Evolutionary conservation across 2,797 vertebrate species (phyloP).

Genomic region (Acestrorhynchus altus): DNA sequence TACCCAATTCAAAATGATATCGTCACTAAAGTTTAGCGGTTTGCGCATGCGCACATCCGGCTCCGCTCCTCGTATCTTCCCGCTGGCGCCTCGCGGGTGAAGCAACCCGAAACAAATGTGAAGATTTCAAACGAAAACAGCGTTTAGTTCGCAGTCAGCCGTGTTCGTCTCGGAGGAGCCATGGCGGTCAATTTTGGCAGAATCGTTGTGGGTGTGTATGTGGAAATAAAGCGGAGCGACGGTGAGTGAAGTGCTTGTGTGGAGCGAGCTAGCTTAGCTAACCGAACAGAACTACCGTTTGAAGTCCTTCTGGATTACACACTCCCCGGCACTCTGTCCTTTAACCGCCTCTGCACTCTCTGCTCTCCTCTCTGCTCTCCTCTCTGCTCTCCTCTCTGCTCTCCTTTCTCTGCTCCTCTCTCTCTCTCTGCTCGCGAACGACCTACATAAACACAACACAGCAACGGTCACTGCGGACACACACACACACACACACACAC

Average conservation of each 20-base stretch:
- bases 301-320: too few species aligned
- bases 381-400: constrained; percentile 22
- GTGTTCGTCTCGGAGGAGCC: constrained; percentile 63
- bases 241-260: constrained; percentile 80
- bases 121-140: constrained; percentile 55
- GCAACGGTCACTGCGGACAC: constrained; percentile 33
- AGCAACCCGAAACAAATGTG: constrained; percentile 60
- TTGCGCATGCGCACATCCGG: constrained; percentile 46
- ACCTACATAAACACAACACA: constrained; percentile 31
- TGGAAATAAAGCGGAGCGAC: constrained; percentile 97
- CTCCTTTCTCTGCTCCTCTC: background rate
- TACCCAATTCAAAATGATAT: background rate
- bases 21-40: constrained; percentile 34
- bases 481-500: too few species aligned
- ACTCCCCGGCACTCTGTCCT: too few species aligned
- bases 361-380: too few species aligned
- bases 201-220: constrained; percentile 92
- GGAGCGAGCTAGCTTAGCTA: constrained; percentile 22
- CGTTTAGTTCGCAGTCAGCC: background rate
- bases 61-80: constrained; percentile 39
- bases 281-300: constrained; percentile 2
- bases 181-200: constrained; percentile 93
- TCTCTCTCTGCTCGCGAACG: constrained; percentile 30
- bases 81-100: constrained; percentile 57
- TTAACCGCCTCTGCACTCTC: too few species aligned